Evolutionary conservation across 1,140 invertebrate genomes (phyloP).

Genomic region (Lepidurus apus): DNA sequence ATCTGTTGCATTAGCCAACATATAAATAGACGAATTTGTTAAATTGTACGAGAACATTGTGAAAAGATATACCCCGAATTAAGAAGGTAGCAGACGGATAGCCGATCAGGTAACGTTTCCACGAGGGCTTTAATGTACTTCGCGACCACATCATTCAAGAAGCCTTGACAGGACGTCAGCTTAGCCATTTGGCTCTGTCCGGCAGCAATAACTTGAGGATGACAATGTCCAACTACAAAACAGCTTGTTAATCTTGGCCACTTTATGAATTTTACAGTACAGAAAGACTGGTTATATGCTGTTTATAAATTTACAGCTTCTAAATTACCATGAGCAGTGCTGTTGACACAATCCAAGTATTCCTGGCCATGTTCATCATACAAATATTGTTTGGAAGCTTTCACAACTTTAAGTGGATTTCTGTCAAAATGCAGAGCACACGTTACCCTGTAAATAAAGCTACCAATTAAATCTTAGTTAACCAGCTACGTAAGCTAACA

Average conservation of each 20-base stretch:
- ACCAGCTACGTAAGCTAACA: not conserved
- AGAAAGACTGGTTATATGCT: not conserved
- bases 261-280: not conserved
- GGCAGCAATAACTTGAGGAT: constrained; percentile 53
- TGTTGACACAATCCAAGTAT: constrained; percentile 59
- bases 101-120: constrained; percentile 49
- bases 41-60: not conserved
- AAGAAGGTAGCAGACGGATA: constrained; percentile 56
- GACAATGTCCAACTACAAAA: constrained; percentile 54
- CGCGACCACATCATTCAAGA: constrained; percentile 48
- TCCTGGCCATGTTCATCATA: constrained; percentile 53
- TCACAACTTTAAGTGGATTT: constrained; percentile 37
- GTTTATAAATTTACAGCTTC: not conserved
- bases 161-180: constrained; percentile 34
- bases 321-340: constrained; percentile 55
- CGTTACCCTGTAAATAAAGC: constrained; percentile 36
- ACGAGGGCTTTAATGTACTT: constrained; percentile 52
- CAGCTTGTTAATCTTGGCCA: not conserved
- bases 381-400: constrained; percentile 52
- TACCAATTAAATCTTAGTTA: not conserved
- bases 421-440: constrained; percentile 38
- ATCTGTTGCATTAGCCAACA: constrained; percentile 43
- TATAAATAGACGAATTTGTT: not conserved
- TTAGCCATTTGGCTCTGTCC: constrained; percentile 49
- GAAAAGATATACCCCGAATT: constrained; percentile 54